A percentile compares a stretch with the other conserved stretches of the same genome.
These are phyloP conservation scores for Pristionchus mayeri DNA, from an alignment of 2,888 invertebrate species.

Conservation along the genomic window DNA sequence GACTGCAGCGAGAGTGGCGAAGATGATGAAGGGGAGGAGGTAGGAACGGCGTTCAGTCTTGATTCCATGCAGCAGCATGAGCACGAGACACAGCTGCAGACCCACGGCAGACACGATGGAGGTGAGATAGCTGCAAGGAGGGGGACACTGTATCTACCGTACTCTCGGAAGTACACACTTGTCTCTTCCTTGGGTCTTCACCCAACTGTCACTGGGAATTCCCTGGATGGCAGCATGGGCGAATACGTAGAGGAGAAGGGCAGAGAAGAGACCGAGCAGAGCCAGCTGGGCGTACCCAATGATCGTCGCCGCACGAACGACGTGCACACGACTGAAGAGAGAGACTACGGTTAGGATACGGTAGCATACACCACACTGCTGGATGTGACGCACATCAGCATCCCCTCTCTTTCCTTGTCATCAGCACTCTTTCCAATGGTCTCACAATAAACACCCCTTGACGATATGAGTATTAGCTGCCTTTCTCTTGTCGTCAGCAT, in stretches of 20 bases:
- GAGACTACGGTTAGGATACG: not conserved
- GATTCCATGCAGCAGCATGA: slow-evolving; percentile 74
- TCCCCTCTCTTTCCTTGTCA: not conserved
- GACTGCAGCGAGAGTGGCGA: slow-evolving; percentile 65
- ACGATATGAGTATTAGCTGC: not conserved
- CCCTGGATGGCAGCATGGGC: slow-evolving; percentile 52
- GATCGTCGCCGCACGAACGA: slow-evolving; percentile 66
- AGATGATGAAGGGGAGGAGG: slow-evolving; percentile 73
- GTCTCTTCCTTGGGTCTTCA: slow-evolving; percentile 51
- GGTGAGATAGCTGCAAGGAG: slow-evolving; percentile 56
- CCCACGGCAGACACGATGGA: slow-evolving; percentile 63
- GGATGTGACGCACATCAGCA: not conserved
- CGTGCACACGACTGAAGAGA: slow-evolving; percentile 32
- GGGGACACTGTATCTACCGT: not conserved
- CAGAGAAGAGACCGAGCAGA: slow-evolving; percentile 69
- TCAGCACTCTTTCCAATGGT: not conserved
- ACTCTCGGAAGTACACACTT: slow-evolving; percentile 25
- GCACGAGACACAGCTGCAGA: slow-evolving; percentile 64
- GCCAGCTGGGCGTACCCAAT: slow-evolving; percentile 73
- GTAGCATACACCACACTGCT: not conserved
- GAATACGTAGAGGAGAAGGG: slow-evolving; percentile 64
- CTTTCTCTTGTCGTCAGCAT: not conserved
- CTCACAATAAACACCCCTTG: not conserved
- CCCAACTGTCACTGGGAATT: slow-evolving; percentile 51
- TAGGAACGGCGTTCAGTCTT: slow-evolving; percentile 69